These are phyloP conservation scores for Chaetops frenatus DNA, from an alignment of 2,113 vertebrate genomes.

Conservation along the genomic window DNA sequence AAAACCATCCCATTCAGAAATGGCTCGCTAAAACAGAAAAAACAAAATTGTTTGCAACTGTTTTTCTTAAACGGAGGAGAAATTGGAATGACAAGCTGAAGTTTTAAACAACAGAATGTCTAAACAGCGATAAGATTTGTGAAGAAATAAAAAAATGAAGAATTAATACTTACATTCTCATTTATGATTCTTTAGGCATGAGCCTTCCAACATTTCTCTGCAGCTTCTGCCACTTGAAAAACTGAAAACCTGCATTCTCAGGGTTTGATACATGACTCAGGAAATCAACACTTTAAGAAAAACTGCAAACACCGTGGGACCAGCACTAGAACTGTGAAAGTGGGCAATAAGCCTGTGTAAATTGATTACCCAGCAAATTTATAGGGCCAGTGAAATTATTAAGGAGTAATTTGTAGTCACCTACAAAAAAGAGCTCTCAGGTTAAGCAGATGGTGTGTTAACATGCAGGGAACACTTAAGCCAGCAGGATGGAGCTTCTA, in stretches of 20 bases:
- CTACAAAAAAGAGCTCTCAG: not conserved
- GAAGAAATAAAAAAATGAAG: not conserved
- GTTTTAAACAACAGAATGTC: not conserved
- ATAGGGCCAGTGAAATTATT: not conserved
- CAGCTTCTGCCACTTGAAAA: not conserved
- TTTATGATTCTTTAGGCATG: not conserved
- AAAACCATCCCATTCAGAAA: not conserved
- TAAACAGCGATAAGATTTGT: not conserved
- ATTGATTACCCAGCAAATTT: not conserved
- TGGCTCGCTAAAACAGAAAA: not conserved
- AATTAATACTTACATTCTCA: not conserved
- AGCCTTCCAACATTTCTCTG: not conserved
- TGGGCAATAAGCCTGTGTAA: not conserved
- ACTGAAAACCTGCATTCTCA: not conserved
- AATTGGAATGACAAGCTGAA: not conserved
- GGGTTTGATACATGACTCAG: not conserved
- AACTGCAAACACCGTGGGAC: not conserved
- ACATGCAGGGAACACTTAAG: not conserved
- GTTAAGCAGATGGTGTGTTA: not conserved
- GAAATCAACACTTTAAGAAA: not conserved
- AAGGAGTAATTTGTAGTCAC: not conserved
- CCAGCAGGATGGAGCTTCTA: not conserved
- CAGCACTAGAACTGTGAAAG: not conserved
- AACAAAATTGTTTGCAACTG: not conserved
- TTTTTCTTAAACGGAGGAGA: not conserved